Conservation (phyloP, 2,797 vertebrate genomes). For the Malurus splendens region DNA sequence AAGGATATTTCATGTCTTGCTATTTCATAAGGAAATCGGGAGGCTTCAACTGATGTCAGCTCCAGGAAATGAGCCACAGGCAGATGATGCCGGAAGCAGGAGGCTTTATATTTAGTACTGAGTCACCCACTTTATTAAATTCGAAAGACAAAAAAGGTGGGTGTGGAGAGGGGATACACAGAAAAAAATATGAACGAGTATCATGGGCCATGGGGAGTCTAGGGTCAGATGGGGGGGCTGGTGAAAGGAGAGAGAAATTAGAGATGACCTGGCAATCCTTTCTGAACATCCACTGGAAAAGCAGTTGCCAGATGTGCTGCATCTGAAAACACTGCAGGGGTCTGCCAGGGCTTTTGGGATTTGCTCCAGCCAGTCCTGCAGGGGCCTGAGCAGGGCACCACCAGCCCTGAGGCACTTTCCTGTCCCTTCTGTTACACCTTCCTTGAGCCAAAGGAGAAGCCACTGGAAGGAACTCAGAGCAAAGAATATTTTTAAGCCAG, state of each 20-base stretch:
- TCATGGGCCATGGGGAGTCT: not conserved
- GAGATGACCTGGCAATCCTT: not conserved
- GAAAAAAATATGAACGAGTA: not conserved
- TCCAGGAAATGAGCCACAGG: slow-evolving; percentile 52
- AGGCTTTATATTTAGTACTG: slow-evolving; percentile 46
- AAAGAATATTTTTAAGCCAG: not conserved
- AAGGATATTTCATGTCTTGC: not conserved
- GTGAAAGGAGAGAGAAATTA: not conserved
- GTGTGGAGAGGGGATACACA: not conserved
- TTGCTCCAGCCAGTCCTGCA: not conserved
- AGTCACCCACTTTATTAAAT: slow-evolving; percentile 47
- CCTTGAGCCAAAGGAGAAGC: not conserved
- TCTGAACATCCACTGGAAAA: not conserved
- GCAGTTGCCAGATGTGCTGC: not conserved
- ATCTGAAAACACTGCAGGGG: not conserved
- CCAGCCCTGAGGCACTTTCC: not conserved
- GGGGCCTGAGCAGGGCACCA: not conserved
- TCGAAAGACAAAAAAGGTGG: slow-evolving; percentile 9
- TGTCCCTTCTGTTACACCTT: not conserved
- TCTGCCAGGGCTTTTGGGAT: not conserved
- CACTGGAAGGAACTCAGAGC: not conserved
- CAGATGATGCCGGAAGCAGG: slow-evolving; percentile 34
- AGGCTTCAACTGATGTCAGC: slow-evolving; percentile 39
- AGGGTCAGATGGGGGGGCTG: fast-evolving
- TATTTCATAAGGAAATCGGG: slow-evolving; percentile 7